Base-by-base conservation (phyloP, 1,140 invertebrate genomes). In the Cherax quadricarinatus region DNA sequence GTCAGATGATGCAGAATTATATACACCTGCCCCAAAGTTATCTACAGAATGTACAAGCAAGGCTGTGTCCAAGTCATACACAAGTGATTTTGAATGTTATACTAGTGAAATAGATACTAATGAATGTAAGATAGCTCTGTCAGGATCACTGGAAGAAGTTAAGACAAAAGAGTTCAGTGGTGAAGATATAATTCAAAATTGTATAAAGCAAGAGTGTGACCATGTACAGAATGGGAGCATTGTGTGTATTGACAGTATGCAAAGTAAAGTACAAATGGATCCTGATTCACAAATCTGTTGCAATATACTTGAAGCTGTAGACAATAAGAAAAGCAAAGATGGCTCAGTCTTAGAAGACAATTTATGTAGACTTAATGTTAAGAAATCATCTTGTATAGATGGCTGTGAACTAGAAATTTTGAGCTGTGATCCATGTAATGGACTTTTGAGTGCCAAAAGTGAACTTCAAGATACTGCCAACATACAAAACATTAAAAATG, bases 321-420 rank as follows among this genome's bases (percentile, higher is more conserved):
- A 48, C 75, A 66, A 60, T 89, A 89, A 86, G 75, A 30, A 91
- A 51, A 78, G 21, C 66, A 57, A 84, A 51, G 57, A 70, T 80
- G 57, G 83, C 30, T 91, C 89, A 91, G 75, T 66, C 41, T 80
- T 91, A 91, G 89, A 86, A 80, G 75, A 89, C 79, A 60, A 84
- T 91, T 86, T 91, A 91, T 91, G 83, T 91, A 91, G 89, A 84
- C 89, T 91, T 91, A 91, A 60, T 91, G 62, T 91, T 91, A 91
- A 80, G 89, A 75, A 91, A 86, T 81, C 89, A 79, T 91, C 83
- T 80, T 81, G 75, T 79, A 91, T 57, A 49, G 83, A 66, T 86
- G 89, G 89, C 89, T 91, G 89, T 91, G 89, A 91, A 80, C 30
- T 66, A 78, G 89, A 86, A 86, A 86, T 57, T 51, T 73, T 21